phyloP scores from a whole-genome alignment of 2,113 vertebrate species.

The Ivindomyrus marchei region DNA sequence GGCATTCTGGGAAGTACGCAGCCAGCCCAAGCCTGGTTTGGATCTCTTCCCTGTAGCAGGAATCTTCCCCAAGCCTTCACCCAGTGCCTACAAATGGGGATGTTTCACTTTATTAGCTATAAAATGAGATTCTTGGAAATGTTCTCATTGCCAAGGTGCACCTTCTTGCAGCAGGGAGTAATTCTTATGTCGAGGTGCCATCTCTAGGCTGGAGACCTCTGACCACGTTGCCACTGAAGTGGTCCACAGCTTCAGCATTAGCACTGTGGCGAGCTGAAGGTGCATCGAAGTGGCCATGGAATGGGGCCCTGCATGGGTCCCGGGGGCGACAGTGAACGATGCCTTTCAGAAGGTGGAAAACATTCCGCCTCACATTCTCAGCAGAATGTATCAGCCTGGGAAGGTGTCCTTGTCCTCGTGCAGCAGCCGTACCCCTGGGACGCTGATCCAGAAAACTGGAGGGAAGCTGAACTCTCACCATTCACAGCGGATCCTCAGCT shows the following conservation, averaged over 20 bases:
- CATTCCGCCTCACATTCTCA: background rate
- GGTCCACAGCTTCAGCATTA: background rate
- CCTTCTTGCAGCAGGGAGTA: background rate
- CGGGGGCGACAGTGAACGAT: background rate
- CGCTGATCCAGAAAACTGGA: background rate
- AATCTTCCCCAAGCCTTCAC: background rate
- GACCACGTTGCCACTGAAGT: background rate
- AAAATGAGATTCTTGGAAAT: background rate
- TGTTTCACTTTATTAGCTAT: conserved; percentile 1
- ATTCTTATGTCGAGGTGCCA: background rate
- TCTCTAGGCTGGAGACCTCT: background rate
- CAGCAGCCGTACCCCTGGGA: background rate
- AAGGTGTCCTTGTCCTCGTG: background rate
- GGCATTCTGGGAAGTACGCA: background rate
- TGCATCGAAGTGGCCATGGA: background rate
- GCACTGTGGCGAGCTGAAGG: background rate
- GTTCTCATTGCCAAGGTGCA: background rate
- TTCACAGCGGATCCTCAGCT: background rate
- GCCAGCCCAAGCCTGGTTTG: background rate
- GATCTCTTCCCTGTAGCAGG: background rate
- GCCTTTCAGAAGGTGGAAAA: background rate
- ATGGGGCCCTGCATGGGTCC: background rate
- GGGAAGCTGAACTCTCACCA: background rate
- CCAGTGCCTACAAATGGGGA: background rate
- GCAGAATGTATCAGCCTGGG: background rate